These are phyloP conservation scores for Melanophora roralis DNA, from an alignment of 2,888 invertebrate species.

Conservation along the genomic window DNA sequence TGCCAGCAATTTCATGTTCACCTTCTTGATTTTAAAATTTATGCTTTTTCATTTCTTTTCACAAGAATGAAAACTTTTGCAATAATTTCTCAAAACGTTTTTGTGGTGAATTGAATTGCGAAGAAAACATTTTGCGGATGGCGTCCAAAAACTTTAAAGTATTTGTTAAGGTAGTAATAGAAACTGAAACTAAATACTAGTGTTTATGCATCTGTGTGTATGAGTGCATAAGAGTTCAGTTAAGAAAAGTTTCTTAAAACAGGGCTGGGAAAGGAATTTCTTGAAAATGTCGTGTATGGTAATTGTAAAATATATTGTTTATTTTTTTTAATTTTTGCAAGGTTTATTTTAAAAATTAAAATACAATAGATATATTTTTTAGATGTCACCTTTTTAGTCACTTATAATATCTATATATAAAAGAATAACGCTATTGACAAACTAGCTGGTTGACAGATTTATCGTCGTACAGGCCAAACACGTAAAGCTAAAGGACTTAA, in stretches of 20 bases:
- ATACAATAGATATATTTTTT: no score
- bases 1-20: conserved; percentile 49
- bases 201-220: not conserved
- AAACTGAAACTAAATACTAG: conserved; percentile 27
- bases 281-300: no score
- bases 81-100: conserved; percentile 75
- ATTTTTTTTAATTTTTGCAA: no score
- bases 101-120: conserved; percentile 75
- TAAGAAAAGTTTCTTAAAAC: not conserved
- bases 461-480: no score
- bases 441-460: no score
- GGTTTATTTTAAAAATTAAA: no score
- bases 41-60: conserved; percentile 72
- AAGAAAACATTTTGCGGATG: conserved; percentile 75
- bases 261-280: not conserved
- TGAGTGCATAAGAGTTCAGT: not conserved
- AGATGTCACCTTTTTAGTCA: no score
- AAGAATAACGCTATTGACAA: no score
- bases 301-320: no score
- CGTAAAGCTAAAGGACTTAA: no score
- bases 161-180: conserved; percentile 43
- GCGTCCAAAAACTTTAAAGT: conserved; percentile 73
- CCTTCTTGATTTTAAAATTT: conserved; percentile 69
- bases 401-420: no score
- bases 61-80: conserved; percentile 71